Base-by-base conservation (phyloP, 2,888 invertebrate species). In the Ryuthela nishihirai region DNA sequence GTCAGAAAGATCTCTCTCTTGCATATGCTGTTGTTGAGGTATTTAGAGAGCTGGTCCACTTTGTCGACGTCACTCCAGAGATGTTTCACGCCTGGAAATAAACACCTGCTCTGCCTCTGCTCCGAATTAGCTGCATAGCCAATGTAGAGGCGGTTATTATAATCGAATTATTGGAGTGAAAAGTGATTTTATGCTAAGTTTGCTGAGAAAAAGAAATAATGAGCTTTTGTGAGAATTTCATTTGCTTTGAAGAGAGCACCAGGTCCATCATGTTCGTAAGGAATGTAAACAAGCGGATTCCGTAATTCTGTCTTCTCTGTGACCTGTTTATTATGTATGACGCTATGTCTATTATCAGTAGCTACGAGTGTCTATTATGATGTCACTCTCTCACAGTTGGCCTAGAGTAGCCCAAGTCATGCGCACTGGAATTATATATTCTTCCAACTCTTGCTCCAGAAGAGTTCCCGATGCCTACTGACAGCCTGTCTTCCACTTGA, bases 51-150 rank as follows among this genome's bases (percentile, higher is more conserved):
- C 29, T 76, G 76, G 0, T 73, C 65, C 61, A 80, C 73, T 17
- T 74, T 77, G 62, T 81, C 80, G 5, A 81, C 82, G 70, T 83
- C 81, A 10, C 82, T 83, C 84, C 84, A 84, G 34, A 67, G 34
- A 41, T 67, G 67, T 29, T 38, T 40, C 3, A 67, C 54, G 2
- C 54, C 42, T n/a, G 60, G 54, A 25, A 58, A 58, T 10, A 64
- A 55, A 12, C 46, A 35, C 1, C 29, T 9, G 17, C 45, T 46
- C 17, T 18, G 34, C 18, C 17, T 10, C 9, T 47, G 36, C 24
- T 52, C 26, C 3, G 75, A 75, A 26, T 74, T 71, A 45, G 76
- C 75, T 9, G 78, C 78, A 72, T 84, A 84, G 25, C 80, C 75
- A 39, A 85, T 76, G 49, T 85, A 75, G 36, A 85, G 70, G 46